A percentile compares a stretch with the other conserved stretches of the same genome.
Evolutionary conservation across 1,140 invertebrate species (phyloP).

Genomic region (Scylla paramamosain): DNA sequence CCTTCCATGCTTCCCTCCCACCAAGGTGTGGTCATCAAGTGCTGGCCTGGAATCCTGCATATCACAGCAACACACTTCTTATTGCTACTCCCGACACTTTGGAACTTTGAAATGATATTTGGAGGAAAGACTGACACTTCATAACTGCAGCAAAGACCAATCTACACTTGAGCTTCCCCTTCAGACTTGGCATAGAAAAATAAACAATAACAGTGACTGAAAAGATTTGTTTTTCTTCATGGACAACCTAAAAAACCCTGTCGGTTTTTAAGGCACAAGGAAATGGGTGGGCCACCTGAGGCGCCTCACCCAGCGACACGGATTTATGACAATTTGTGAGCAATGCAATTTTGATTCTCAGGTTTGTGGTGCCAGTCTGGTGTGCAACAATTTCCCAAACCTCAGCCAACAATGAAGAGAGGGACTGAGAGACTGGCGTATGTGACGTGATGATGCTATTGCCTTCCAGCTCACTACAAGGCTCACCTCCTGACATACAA

Average conservation of each 20-base stretch:
- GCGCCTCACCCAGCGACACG: background rate
- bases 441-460: background rate
- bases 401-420: background rate
- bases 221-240: background rate
- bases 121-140: too few species aligned
- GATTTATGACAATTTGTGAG: slow-evolving; percentile 9
- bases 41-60: too few species aligned
- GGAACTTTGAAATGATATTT: too few species aligned
- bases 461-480: background rate
- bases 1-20: too few species aligned
- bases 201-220: background rate
- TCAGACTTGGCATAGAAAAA: background rate
- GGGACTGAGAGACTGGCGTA: background rate
- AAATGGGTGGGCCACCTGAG: background rate
- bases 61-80: too few species aligned
- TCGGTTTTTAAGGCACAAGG: background rate
- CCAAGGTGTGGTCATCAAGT: too few species aligned
- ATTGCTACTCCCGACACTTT: too few species aligned
- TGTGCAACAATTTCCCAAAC: background rate
- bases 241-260: background rate
- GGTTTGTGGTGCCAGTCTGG: background rate
- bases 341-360: background rate
- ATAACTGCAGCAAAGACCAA: too few species aligned
- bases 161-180: background rate
- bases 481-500: background rate